Base-by-base conservation (phyloP, 1,140 invertebrate genomes). In the Rhagoletis zephyria region DNA sequence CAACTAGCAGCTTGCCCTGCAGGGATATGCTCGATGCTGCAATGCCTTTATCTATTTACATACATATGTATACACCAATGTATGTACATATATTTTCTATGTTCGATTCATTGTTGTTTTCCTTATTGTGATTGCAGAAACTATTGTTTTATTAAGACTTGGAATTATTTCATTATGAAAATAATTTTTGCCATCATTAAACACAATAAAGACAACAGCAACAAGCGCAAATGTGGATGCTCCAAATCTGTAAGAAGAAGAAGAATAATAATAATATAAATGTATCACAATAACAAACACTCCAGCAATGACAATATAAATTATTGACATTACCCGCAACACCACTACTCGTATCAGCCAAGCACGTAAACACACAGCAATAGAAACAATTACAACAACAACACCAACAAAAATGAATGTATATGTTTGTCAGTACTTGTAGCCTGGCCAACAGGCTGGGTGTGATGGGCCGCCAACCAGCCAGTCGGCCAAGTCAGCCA, bases 121-220 rank as follows among this genome's bases (percentile, higher is more conserved):
- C 56, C 6, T 16, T 56, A 19, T 19, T 81, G n/a, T 30, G 42
- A 56, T 30, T 63, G n/a, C n/a, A 3, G 4, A 7, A 14, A 63
- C 61, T 9, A n/a, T n/a, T 63, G 16, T 63, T 63, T 63, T 16
- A 63, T 14, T n/a, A 63, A 85, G 30, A 40, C 40, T 63, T 16
- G 85, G 14, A 63, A 86, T 86, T 51, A 86, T 63, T 86, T 86
- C 85, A 45, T 86, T 42, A 65, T 9, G n/a, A 63, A 12, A 9
- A 86, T 86, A 64, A 64, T 86, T 86, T 86, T 86, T 86, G 30
- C 30, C 19, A 63, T 65, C 85, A 86, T 86, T 86, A 86, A 65
- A 60, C 85, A 61, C 40, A 60, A 86, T 60, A 86, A 70, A 70
- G 4, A 70, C 45, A 70, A 70, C 10, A 70, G 42, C 42, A 56